Evolutionary conservation across 2,113 vertebrate species (phyloP).

Genomic region (Psettodes erumei): DNA sequence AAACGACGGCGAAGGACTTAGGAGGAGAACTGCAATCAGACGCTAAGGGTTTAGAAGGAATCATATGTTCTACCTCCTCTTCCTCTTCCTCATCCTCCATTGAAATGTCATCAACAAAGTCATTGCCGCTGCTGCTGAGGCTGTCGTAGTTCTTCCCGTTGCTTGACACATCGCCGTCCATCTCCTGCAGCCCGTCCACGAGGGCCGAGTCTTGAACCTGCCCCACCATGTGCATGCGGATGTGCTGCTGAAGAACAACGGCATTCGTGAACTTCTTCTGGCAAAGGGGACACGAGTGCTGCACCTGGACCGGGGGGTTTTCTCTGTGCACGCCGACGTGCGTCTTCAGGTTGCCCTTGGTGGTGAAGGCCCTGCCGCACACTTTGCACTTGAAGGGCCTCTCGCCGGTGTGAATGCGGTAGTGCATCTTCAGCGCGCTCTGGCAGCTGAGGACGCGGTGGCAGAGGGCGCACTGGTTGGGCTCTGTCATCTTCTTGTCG

Average conservation of each 20-base stretch:
- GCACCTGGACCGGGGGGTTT: slow-evolving; percentile 92
- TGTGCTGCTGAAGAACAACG: slow-evolving; percentile 96
- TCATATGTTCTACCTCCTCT: slow-evolving; percentile 79
- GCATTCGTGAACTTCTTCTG: slow-evolving; percentile 99
- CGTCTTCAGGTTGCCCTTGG: slow-evolving; percentile 98
- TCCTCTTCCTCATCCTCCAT: slow-evolving; percentile 86
- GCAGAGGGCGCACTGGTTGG: slow-evolving; percentile 96
- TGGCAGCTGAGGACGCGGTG: slow-evolving; percentile 97
- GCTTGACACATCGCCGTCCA: slow-evolving; percentile 84
- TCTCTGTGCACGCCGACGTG: slow-evolving; percentile 94
- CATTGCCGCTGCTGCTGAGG: slow-evolving; percentile 88
- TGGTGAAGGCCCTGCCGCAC: slow-evolving; percentile 97
- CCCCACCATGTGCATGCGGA: slow-evolving; percentile 97
- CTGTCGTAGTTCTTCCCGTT: slow-evolving; percentile 87
- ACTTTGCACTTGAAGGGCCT: slow-evolving; percentile 97
- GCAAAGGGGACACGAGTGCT: slow-evolving; percentile 98
- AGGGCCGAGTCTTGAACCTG: slow-evolving; percentile 89
- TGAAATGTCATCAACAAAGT: slow-evolving; percentile 90
- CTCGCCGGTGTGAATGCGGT: slow-evolving; percentile 96
- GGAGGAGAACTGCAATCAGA: slow-evolving; percentile 84
- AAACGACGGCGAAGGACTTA: slow-evolving; percentile 86
- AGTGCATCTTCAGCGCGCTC: slow-evolving; percentile 98
- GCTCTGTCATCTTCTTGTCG: slow-evolving; percentile 95
- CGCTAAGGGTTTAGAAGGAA: slow-evolving; percentile 81
- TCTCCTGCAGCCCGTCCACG: slow-evolving; percentile 86